Conservation (phyloP, 2,888 invertebrate genomes). For the Saturnia pavonia region DNA sequence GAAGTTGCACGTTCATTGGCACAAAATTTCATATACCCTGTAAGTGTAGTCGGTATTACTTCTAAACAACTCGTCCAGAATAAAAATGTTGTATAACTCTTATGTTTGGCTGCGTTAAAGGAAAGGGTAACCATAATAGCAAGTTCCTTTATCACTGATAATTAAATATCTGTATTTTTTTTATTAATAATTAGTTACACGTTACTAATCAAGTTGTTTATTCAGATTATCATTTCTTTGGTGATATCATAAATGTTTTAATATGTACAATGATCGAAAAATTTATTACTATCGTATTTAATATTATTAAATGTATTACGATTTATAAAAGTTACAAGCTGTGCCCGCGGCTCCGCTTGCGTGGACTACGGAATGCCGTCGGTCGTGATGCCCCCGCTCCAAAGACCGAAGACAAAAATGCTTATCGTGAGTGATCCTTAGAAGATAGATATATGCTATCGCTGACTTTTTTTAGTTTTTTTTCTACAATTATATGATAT, state of each 20-base stretch:
- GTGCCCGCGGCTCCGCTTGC: no score
- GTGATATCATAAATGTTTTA: not conserved
- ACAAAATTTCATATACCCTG: not conserved
- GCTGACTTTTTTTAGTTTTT: no score
- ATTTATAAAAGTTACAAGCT: no score
- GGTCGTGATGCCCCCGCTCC: no score
- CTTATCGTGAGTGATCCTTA: no score
- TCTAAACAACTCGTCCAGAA: not conserved
- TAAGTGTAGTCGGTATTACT: not conserved
- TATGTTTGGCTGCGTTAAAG: not conserved
- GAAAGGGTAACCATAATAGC: not conserved
- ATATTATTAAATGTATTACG: no score
- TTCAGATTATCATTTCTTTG: not conserved
- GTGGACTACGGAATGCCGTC: no score
- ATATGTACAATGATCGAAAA: no score
- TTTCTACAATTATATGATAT: no score
- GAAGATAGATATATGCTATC: no score
- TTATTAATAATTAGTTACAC: not conserved
- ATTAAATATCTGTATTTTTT: not conserved
- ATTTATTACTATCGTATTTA: no score
- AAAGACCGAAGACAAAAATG: no score
- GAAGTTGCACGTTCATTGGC: not conserved
- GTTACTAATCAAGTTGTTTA: not conserved
- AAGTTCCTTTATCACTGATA: not conserved
- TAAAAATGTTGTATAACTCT: not conserved